phyloP scores from a whole-genome alignment of 1,140 invertebrate species.

The Adoxophyes honmai region DNA sequence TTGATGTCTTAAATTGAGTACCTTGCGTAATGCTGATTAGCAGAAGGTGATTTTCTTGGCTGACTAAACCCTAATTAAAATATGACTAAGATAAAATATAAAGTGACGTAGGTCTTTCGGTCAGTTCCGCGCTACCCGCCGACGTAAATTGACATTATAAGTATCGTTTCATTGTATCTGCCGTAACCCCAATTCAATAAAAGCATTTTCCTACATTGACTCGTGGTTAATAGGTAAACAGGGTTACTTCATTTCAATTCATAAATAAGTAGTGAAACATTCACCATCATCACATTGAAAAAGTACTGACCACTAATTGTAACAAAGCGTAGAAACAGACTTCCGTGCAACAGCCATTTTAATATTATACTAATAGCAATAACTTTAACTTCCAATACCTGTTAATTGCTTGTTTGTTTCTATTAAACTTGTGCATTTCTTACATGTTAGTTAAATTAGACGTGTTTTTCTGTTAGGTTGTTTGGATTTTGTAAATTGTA shows the following conservation, averaged over 20 bases:
- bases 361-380: not conserved
- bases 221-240: constrained; percentile 29
- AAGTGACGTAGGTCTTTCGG: too few species aligned
- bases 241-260: constrained; percentile 28
- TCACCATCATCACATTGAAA: constrained; percentile 1
- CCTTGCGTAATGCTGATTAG: too few species aligned
- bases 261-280: not conserved
- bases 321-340: too few species aligned
- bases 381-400: not conserved
- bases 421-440: constrained; percentile 23
- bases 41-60: too few species aligned
- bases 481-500: constrained; percentile 21
- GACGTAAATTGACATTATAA: too few species aligned
- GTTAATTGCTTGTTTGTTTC: constrained; percentile 5
- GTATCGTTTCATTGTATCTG: not conserved
- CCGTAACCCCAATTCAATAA: not conserved
- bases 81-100: too few species aligned
- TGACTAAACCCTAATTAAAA: too few species aligned
- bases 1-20: too few species aligned
- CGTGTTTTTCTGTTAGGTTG: constrained; percentile 21
- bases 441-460: constrained; percentile 25
- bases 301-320: constrained; percentile 1
- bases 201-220: not conserved
- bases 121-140: too few species aligned
- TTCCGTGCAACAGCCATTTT: constrained; percentile 1